phyloP scores from a whole-genome alignment of 2,113 vertebrate genomes.

The Poeciliopsis occidentalis region DNA sequence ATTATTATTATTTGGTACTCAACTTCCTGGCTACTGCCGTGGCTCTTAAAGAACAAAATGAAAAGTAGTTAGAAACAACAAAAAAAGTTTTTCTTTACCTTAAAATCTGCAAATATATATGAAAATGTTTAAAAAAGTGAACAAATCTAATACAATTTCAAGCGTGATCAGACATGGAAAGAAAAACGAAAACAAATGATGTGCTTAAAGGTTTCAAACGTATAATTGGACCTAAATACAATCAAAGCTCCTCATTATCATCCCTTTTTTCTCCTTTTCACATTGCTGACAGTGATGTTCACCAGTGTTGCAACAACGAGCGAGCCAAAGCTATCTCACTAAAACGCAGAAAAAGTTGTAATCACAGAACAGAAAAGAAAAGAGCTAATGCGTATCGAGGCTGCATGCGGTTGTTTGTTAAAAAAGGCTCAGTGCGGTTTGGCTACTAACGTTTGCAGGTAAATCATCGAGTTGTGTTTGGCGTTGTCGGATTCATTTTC shows the following conservation, averaged over 20 bases:
- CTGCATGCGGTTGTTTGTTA: not conserved
- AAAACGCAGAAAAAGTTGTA: not conserved
- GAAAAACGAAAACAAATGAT: not conserved
- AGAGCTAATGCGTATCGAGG: not conserved
- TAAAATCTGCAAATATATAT: not conserved
- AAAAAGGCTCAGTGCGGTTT: not conserved
- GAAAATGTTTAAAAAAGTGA: not conserved
- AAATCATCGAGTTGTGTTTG: not conserved
- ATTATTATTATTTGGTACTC: not conserved
- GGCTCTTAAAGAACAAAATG: not conserved
- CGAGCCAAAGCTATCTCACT: not conserved
- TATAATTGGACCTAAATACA: not conserved
- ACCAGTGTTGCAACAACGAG: not conserved
- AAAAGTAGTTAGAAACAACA: not conserved
- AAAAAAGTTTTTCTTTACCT: not conserved
- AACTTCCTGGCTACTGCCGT: not conserved
- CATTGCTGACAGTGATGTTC: not conserved
- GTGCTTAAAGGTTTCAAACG: not conserved
- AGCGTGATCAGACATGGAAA: not conserved
- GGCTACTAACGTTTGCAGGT: not conserved
- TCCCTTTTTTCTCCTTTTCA: constrained; percentile 10
- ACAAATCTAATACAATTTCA: not conserved
- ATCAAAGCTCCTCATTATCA: not conserved
- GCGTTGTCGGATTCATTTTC: not conserved
- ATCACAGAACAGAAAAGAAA: not conserved